phyloP scores from a whole-genome alignment of 2,797 vertebrate genomes.

The Etheostoma nigrum region DNA sequence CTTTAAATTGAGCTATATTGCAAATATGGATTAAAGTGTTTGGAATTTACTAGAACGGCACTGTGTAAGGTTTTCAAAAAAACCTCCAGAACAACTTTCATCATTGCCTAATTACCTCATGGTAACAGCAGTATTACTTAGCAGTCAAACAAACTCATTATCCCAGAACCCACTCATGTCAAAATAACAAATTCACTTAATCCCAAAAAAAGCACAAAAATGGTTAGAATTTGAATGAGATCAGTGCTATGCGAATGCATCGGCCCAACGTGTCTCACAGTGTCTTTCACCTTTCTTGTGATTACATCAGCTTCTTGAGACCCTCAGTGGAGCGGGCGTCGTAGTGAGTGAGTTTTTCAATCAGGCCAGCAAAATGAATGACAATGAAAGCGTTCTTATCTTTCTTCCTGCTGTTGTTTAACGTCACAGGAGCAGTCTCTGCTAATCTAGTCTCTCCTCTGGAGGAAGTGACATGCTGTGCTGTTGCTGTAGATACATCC shows the following conservation, averaged over 20 bases:
- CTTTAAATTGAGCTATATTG: not conserved
- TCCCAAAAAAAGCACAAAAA: conserved; percentile 46
- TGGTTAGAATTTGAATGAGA: conserved; percentile 60
- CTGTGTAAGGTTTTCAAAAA: conserved; percentile 9
- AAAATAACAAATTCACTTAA: conserved; percentile 50
- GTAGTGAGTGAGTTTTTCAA: not conserved
- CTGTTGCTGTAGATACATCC: conserved; percentile 69
- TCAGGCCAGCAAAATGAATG: conserved; percentile 41
- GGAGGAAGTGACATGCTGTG: conserved; percentile 48
- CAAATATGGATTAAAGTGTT: not conserved
- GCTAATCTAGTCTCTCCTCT: conserved; percentile 21
- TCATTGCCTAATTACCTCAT: conserved; percentile 35
- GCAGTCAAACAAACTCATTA: conserved; percentile 58
- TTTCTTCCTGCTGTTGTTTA: conserved; percentile 38
- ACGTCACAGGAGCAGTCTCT: conserved; percentile 13
- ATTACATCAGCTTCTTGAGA: conserved; percentile 66
- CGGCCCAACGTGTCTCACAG: conserved; percentile 38
- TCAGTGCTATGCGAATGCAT: conserved; percentile 48
- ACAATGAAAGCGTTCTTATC: conserved; percentile 45
- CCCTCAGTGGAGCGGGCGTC: conserved; percentile 13
- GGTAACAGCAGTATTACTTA: conserved; percentile 8
- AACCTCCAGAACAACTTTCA: conserved; percentile 12
- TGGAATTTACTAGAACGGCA: not conserved
- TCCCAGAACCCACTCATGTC: conserved; percentile 30
- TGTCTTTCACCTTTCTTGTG: conserved; percentile 57